phyloP scores from a whole-genome alignment of 2,888 invertebrate species.

The Tricholauxania praeusta region DNA sequence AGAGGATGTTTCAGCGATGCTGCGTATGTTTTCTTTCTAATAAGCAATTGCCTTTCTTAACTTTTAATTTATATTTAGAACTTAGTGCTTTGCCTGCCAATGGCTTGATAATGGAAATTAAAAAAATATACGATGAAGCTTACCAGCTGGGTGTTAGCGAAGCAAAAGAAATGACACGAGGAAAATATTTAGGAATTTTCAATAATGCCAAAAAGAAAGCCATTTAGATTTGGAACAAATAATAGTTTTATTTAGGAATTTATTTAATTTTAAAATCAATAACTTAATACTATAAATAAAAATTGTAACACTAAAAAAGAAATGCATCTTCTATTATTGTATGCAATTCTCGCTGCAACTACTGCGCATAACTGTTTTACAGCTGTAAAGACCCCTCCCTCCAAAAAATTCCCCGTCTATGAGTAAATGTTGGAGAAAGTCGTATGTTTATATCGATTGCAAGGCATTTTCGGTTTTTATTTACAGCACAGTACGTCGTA shows the following conservation, averaged over 20 bases:
- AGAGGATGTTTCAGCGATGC: slow-evolving; percentile 81
- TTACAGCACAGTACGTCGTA: slow-evolving; percentile 10
- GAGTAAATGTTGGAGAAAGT: background rate
- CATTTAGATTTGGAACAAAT: slow-evolving; percentile 24
- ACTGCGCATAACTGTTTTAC: slow-evolving; percentile 19
- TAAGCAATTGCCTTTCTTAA: background rate
- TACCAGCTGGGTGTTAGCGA: slow-evolving; percentile 95
- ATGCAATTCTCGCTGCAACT: slow-evolving; percentile 7
- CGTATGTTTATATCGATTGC: slow-evolving; percentile 18
- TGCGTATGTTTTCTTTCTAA: slow-evolving; percentile 74
- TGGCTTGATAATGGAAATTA: slow-evolving; percentile 91
- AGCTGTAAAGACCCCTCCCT: background rate
- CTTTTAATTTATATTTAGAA: slow-evolving; percentile 69
- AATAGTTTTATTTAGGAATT: background rate
- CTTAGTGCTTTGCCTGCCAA: slow-evolving; percentile 81
- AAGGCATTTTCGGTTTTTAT: slow-evolving; percentile 24
- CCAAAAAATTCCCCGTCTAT: background rate
- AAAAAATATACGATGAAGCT: slow-evolving; percentile 92
- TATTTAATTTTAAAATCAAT: background rate
- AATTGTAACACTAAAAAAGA: background rate
- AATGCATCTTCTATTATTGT: background rate
- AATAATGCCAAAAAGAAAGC: slow-evolving; percentile 61
- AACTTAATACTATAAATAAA: slow-evolving; percentile 1
- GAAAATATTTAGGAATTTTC: slow-evolving; percentile 93
- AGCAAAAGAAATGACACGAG: slow-evolving; percentile 95